A percentile compares a stretch with the other conserved stretches of the same genome.
Evolutionary conservation across 2,888 invertebrate species (phyloP).

Genomic region (Latrodectus elegans): DNA sequence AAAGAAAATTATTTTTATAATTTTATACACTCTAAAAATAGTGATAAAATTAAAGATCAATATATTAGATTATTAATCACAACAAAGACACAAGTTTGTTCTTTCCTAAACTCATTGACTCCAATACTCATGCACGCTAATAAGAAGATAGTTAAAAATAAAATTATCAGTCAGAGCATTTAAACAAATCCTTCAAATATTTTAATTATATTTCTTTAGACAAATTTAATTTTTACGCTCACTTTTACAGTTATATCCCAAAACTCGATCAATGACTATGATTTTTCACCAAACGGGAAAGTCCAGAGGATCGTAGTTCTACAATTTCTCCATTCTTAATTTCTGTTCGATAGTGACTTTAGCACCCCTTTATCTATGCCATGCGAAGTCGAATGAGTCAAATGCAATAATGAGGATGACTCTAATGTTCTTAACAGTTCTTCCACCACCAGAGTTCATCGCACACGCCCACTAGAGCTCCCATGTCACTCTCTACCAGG

Average conservation of each 20-base stretch:
- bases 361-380: not conserved
- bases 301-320: not conserved
- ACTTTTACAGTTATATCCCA: not conserved
- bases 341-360: not conserved
- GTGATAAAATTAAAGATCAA: too few species aligned
- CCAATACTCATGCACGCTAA: too few species aligned
- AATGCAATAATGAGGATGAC: not conserved
- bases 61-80: too few species aligned
- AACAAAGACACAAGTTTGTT: too few species aligned
- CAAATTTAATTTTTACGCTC: not conserved
- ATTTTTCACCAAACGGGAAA: slow-evolving; percentile 32
- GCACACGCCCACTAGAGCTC: slow-evolving; percentile 47
- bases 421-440: slow-evolving; percentile 19
- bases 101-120: too few species aligned
- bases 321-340: slow-evolving; percentile 5
- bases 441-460: slow-evolving; percentile 38
- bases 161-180: too few species aligned
- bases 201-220: not conserved
- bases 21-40: too few species aligned
- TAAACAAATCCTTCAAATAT: too few species aligned
- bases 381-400: not conserved
- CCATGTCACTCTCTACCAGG: slow-evolving; percentile 50
- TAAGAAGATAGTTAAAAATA: too few species aligned
- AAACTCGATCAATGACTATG: slow-evolving; percentile 40
- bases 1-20: too few species aligned